phyloP scores from a whole-genome alignment of 2,888 invertebrate genomes.

The Apodemia duryi region DNA sequence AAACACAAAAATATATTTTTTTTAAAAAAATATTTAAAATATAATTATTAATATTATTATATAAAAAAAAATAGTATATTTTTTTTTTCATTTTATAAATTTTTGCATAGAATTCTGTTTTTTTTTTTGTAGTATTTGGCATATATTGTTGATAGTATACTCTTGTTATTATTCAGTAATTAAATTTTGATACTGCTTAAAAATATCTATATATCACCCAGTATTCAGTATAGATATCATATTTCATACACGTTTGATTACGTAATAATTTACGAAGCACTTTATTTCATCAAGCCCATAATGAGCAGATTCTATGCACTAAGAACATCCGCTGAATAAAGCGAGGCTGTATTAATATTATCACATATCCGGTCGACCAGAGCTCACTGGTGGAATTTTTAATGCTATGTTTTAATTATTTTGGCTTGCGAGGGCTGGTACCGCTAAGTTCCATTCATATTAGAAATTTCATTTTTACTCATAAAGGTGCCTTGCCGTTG shows the following conservation, averaged over 20 bases:
- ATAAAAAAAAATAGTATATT: too few species aligned
- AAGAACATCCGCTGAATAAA: constrained; percentile 41
- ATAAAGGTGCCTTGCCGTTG: constrained; percentile 46
- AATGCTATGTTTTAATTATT: constrained; percentile 78
- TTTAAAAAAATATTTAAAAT: too few species aligned
- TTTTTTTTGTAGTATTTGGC: too few species aligned
- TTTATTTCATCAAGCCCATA: constrained; percentile 34
- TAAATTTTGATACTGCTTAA: constrained; percentile 4
- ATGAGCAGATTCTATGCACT: constrained; percentile 45
- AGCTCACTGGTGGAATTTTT: constrained; percentile 75
- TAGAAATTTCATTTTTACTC: constrained; percentile 75
- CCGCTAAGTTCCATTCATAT: constrained; percentile 76
- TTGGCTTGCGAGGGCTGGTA: constrained; percentile 53
- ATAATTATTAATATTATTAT: too few species aligned
- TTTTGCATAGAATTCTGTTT: too few species aligned
- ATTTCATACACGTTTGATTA: neutral
- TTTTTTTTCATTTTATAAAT: too few species aligned
- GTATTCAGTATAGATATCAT: neutral
- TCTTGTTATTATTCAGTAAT: too few species aligned
- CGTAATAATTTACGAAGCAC: neutral
- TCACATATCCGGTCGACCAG: constrained; percentile 71
- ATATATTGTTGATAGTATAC: too few species aligned
- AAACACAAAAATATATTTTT: too few species aligned
- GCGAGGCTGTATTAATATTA: constrained; percentile 70
- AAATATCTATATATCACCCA: too few species aligned